phyloP scores from a whole-genome alignment of 2,888 invertebrate genomes.

The Cantharis rufa region DNA sequence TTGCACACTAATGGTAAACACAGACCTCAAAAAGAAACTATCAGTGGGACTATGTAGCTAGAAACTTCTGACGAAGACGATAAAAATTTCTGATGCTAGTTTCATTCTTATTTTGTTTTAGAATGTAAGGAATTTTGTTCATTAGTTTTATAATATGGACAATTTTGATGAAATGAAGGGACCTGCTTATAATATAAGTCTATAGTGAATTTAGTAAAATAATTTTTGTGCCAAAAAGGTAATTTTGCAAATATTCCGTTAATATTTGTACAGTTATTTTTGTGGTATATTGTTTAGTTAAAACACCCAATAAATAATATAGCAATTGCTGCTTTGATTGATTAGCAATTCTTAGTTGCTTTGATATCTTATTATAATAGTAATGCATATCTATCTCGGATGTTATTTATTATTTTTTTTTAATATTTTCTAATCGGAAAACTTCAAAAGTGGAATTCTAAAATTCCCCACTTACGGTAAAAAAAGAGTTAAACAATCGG shows the following conservation, averaged over 20 bases:
- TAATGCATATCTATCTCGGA: background rate
- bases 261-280: background rate
- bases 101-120: background rate
- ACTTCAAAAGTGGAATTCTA: background rate
- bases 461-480: background rate
- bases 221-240: background rate
- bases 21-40: constrained; percentile 39
- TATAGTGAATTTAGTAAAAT: background rate
- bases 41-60: constrained; percentile 40
- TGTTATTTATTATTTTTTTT: background rate
- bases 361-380: background rate
- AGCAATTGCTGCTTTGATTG: background rate
- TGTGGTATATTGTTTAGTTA: background rate
- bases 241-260: background rate
- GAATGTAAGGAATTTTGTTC: background rate
- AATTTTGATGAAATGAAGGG: background rate
- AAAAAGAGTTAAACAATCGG: background rate
- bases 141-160: background rate
- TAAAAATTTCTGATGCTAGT: background rate
- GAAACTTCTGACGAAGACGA: constrained; percentile 11
- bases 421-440: background rate
- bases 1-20: constrained; percentile 46
- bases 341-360: background rate
- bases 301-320: background rate
- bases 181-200: background rate